phyloP scores from a whole-genome alignment of 2,888 invertebrate species.

The Linhomoeus sp. region DNA sequence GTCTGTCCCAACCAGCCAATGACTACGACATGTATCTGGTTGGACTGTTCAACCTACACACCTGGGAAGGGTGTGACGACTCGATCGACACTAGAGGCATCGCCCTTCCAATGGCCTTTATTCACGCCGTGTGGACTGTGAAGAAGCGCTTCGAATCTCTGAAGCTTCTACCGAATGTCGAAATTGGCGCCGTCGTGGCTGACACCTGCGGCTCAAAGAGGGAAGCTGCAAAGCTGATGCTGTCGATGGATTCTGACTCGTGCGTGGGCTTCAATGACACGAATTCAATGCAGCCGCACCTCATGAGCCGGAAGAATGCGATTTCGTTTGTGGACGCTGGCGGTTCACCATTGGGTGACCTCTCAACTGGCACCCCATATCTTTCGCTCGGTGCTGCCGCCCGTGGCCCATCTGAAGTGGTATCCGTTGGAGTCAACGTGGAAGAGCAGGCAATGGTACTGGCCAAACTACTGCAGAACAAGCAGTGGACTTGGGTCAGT shows the following conservation, averaged over 20 bases:
- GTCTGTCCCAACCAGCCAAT: too few species aligned
- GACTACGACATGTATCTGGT: conserved; percentile 4
- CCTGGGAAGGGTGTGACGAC: background rate
- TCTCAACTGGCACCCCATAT: too few species aligned
- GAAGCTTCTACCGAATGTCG: conserved; percentile 1
- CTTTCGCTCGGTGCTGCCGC: too few species aligned
- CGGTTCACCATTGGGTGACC: too few species aligned
- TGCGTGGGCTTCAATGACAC: background rate
- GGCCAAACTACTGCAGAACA: background rate
- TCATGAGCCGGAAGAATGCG: too few species aligned
- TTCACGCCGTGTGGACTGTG: conserved; percentile 5
- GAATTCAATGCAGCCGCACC: too few species aligned
- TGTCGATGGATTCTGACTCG: background rate
- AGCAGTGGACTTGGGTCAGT: conserved; percentile 4
- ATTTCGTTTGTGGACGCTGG: too few species aligned
- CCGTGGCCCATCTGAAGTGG: too few species aligned
- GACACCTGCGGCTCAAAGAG: conserved; percentile 1
- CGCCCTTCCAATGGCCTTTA: conserved; percentile 4
- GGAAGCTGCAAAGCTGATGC: background rate
- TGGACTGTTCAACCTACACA: conserved; percentile 5
- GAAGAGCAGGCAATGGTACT: too few species aligned
- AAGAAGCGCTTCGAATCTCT: conserved; percentile 1
- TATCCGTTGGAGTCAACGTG: too few species aligned
- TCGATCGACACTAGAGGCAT: background rate
- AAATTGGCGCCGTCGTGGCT: conserved; percentile 1